Conservation (phyloP, 2,888 invertebrate genomes). For the Catonia carolina region DNA sequence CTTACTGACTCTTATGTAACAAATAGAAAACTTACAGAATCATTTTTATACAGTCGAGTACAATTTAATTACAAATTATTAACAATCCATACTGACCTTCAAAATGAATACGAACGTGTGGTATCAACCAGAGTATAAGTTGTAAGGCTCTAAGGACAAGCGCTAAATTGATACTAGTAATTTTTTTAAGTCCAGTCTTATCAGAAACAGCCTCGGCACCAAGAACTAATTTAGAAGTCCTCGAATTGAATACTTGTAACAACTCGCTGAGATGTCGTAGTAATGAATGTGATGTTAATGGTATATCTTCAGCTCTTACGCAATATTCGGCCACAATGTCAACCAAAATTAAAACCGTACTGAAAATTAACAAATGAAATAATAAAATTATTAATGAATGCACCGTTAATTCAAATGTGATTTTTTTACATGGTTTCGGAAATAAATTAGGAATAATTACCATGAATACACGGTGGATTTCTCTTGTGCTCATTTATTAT, state of each 20-base stretch:
- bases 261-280: conserved; percentile 83
- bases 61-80: too few species aligned
- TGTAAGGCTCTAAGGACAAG: conserved; percentile 77
- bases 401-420: too few species aligned
- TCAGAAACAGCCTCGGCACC: conserved; percentile 90
- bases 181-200: conserved; percentile 88
- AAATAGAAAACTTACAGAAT: too few species aligned
- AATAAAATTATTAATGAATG: neutral
- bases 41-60: too few species aligned
- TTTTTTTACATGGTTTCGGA: too few species aligned
- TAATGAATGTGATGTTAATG: conserved; percentile 61
- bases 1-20: too few species aligned
- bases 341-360: conserved; percentile 76
- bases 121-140: conserved; percentile 71
- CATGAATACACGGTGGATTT: too few species aligned
- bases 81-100: conserved; percentile 48
- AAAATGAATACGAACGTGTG: conserved; percentile 63
- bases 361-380: conserved; percentile 34
- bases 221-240: conserved; percentile 87
- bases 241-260: conserved; percentile 77
- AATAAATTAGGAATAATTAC: too few species aligned
- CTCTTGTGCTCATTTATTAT: too few species aligned
- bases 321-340: conserved; percentile 92
- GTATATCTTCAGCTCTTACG: conserved; percentile 43
- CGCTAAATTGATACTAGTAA: conserved; percentile 89